Evolutionary conservation across 1,140 invertebrate genomes (phyloP), one percentile per base, ranked within the genome.

Genomic region (Pantala flavescens): DNA sequence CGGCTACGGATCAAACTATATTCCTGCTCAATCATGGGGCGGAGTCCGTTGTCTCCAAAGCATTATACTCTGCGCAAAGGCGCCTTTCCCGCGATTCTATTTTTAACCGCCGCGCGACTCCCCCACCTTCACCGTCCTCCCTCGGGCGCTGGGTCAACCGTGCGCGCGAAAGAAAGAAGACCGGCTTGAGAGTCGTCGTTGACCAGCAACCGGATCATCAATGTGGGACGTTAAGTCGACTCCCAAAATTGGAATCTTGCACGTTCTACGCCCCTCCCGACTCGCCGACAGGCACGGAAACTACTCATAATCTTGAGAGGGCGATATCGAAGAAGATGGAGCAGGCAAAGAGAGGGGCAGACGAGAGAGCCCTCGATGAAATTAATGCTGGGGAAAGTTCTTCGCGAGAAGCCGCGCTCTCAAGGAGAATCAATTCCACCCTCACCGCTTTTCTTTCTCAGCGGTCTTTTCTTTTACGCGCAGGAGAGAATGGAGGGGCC

Each of bases 61-160:
- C 49, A 21, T 63, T 63, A 5, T 63, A 63, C 49, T 3, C 49
- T 19, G 49, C 3, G 49, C 28, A 14, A 63, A 12, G 49, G 49
- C 49, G 49, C 49, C 49, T 63, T 21, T 63, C 49, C 49, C 49
- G 49, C 49, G n/a, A 63, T 63, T 63, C 49, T 63, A 63, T 63
- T 63, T 63, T 63, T 63, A 63, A 3, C 49, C 49, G 5, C 3
- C 49, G 49, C 49, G n/a, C 49, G 49, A 63, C 49, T 63, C 12
- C 49, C 49, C 49, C n/a, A 63, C n/a, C 49, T 16, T 19, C 16
- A 63, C 49, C 14, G 49, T 14, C 49, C 49, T 63, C 49, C 49
- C 49, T 21, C 49, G 49, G 49, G 49, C 49, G 49, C 49, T 63
- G 49, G 49, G 49, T 63, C 49, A 63, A 63, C 49, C 49, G 49